These are phyloP conservation scores for Falco naumanni DNA, from an alignment of 2,797 vertebrate genomes.

Conservation along the genomic window DNA sequence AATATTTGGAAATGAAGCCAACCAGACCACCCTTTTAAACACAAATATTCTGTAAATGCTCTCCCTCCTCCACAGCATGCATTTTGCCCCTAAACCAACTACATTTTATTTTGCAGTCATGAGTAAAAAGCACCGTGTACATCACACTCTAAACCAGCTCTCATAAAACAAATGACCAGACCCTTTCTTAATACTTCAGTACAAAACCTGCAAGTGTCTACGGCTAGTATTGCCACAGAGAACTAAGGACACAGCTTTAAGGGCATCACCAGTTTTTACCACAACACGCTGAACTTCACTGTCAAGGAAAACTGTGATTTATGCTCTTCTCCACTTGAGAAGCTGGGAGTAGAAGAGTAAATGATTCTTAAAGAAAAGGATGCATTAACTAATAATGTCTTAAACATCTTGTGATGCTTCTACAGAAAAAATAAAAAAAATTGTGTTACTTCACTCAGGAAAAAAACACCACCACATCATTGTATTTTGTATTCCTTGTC, in stretches of 20 bases:
- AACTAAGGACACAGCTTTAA: neutral
- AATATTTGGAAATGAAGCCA: neutral
- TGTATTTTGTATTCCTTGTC: slow-evolving; percentile 38
- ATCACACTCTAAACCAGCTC: neutral
- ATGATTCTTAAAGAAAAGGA: neutral
- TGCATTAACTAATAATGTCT: slow-evolving; percentile 35
- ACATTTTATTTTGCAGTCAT: neutral
- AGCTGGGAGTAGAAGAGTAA: slow-evolving; percentile 25
- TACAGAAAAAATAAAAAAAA: slow-evolving; percentile 35
- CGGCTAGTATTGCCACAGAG: neutral
- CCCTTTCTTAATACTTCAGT: neutral
- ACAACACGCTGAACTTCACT: neutral
- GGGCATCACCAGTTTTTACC: slow-evolving; percentile 22
- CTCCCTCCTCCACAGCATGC: neutral
- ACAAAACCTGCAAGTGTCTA: neutral
- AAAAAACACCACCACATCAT: slow-evolving; percentile 29
- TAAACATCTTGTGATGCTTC: slow-evolving; percentile 19
- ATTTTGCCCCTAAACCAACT: neutral
- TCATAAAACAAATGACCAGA: neutral
- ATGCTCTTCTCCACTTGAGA: neutral
- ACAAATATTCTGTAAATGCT: neutral
- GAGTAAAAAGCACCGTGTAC: neutral
- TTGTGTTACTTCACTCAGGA: slow-evolving; percentile 15
- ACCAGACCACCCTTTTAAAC: neutral
- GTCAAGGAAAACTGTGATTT: slow-evolving; percentile 25